phyloP scores from a whole-genome alignment of 2,113 vertebrate genomes.

The Eudyptes chrysolophus region DNA sequence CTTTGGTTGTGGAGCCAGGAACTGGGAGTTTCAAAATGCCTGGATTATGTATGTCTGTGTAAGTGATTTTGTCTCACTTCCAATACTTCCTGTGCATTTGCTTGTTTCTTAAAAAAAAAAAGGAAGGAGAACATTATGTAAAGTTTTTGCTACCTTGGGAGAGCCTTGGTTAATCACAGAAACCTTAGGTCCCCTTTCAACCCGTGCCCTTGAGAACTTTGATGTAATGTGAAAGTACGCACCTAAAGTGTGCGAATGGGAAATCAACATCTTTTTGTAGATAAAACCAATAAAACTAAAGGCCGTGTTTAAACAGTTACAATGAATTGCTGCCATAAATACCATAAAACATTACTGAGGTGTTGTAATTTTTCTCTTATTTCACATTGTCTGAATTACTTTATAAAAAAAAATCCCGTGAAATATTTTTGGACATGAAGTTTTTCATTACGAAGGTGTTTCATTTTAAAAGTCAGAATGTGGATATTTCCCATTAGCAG shows the following conservation, averaged over 20 bases:
- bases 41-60: background rate
- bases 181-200: background rate
- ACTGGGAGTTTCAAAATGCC: background rate
- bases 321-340: constrained; percentile 10
- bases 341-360: background rate
- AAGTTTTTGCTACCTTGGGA: background rate
- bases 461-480: background rate
- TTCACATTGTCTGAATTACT: background rate
- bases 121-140: background rate
- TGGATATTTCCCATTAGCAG: background rate
- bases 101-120: background rate
- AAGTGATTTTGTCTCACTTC: background rate
- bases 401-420: background rate
- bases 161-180: background rate
- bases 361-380: background rate
- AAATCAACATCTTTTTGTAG: constrained; percentile 52
- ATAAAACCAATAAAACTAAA: constrained; percentile 34
- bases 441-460: background rate
- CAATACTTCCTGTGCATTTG: background rate
- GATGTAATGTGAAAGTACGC: constrained; percentile 46
- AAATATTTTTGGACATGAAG: background rate
- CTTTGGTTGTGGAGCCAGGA: background rate
- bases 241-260: constrained; percentile 19
- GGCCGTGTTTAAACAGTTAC: constrained; percentile 30
- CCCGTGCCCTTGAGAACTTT: background rate